phyloP scores from a whole-genome alignment of 2,113 vertebrate species.

The Polypterus senegalus region DNA sequence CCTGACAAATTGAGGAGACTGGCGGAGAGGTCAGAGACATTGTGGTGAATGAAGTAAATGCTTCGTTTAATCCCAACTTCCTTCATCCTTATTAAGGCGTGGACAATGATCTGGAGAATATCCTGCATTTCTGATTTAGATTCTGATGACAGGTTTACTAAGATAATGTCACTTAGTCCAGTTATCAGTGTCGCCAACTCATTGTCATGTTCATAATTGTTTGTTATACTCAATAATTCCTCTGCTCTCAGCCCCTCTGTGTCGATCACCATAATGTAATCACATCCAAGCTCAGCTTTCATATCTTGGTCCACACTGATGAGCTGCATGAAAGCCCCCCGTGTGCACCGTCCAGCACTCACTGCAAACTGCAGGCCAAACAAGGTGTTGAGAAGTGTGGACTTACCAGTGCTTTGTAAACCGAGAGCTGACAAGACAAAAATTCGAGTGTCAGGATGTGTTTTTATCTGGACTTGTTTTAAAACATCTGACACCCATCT shows the following conservation, averaged over 20 bases:
- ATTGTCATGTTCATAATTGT: conserved; percentile 34
- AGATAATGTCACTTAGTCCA: conserved; percentile 36
- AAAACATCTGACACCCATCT: conserved; percentile 41
- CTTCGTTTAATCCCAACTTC: no score
- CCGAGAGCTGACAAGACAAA: conserved; percentile 36
- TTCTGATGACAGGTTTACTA: conserved; percentile 32
- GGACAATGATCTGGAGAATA: no score
- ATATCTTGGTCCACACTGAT: no score
- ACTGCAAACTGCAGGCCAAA: conserved; percentile 45
- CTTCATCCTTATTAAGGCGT: no score
- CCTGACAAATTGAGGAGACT: no score
- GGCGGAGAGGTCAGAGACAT: no score
- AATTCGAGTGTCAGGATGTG: conserved; percentile 24
- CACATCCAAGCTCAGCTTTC: no score
- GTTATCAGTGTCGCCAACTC: conserved; percentile 36
- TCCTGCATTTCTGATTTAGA: no score
- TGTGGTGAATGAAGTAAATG: no score
- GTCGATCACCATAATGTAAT: no score
- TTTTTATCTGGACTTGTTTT: conserved; percentile 25
- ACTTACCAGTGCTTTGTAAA: conserved; percentile 41
- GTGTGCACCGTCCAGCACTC: conserved; percentile 25
- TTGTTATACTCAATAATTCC: conserved; percentile 26
- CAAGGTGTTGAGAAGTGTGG: conserved; percentile 50
- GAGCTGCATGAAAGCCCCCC: background rate
- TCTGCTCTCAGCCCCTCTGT: conserved; percentile 8